Conservation (phyloP, 2,113 vertebrate species). For the Calcarius ornatus region DNA sequence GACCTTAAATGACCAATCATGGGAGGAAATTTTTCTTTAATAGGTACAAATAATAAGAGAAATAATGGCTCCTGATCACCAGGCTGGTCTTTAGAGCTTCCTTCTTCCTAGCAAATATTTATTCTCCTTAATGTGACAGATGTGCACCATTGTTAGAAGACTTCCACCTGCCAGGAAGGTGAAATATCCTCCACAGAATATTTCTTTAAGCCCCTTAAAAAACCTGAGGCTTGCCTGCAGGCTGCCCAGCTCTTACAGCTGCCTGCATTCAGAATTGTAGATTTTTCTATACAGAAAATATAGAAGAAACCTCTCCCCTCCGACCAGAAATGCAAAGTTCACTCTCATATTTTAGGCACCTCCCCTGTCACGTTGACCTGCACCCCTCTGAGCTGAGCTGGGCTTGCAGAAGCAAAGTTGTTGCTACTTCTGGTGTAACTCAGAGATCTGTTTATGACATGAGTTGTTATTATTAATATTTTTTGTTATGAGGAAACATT, state of each 20-base stretch:
- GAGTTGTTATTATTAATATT: neutral
- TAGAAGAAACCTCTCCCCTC: neutral
- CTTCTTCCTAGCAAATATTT: constrained; percentile 35
- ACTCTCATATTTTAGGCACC: neutral
- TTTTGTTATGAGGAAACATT: neutral
- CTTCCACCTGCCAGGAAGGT: neutral
- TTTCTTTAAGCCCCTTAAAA: neutral
- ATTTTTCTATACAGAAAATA: neutral
- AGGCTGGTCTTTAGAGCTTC: neutral
- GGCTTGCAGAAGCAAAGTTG: neutral
- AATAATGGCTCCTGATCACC: neutral
- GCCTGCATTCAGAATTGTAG: neutral
- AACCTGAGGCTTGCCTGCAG: neutral
- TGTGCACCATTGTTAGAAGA: neutral
- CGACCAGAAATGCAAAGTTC: neutral
- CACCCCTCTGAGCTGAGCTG: neutral
- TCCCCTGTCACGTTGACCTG: neutral
- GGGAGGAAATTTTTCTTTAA: constrained; percentile 3
- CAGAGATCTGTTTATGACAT: neutral
- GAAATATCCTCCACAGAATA: neutral
- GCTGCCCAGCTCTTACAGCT: neutral
- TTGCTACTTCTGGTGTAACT: neutral
- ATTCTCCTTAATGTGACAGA: neutral
- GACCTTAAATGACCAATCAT: neutral
- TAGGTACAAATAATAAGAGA: neutral